These are phyloP conservation scores for Artibeus lituratus DNA, from an alignment of 2,797 vertebrate species.

Conservation along the genomic window DNA sequence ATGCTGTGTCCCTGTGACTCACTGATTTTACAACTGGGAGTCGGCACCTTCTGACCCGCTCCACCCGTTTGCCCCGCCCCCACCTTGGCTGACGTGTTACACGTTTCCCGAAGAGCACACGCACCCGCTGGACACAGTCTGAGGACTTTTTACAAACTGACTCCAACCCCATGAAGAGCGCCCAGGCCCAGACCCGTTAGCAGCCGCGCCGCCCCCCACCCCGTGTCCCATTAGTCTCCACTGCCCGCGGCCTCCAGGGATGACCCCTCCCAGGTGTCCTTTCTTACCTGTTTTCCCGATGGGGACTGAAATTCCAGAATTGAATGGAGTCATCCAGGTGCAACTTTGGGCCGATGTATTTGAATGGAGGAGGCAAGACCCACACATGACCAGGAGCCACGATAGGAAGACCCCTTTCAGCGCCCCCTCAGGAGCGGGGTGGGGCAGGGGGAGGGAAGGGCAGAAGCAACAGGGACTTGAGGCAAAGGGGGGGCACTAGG, in stretches of 20 bases:
- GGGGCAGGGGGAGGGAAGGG: background rate
- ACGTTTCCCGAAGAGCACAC: background rate
- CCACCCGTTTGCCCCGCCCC: background rate
- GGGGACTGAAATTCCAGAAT: background rate
- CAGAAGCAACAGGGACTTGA: too few species aligned
- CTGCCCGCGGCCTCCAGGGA: accelerated
- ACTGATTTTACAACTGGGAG: background rate
- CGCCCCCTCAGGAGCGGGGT: background rate
- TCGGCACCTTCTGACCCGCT: background rate
- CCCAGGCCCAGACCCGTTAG: background rate
- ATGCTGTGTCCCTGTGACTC: accelerated
- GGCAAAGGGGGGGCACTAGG: background rate
- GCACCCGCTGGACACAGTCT: background rate
- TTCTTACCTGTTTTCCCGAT: background rate
- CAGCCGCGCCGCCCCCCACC: background rate
- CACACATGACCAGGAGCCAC: accelerated
- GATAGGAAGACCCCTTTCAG: background rate
- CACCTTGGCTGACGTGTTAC: background rate
- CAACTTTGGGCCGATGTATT: background rate
- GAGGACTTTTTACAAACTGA: background rate
- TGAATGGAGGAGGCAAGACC: background rate
- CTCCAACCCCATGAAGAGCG: background rate
- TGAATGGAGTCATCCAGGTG: background rate
- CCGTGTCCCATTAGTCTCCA: background rate
- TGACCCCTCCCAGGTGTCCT: background rate